Base-by-base conservation (phyloP, 2,797 vertebrate genomes). In the Centropyge bicolor region DNA sequence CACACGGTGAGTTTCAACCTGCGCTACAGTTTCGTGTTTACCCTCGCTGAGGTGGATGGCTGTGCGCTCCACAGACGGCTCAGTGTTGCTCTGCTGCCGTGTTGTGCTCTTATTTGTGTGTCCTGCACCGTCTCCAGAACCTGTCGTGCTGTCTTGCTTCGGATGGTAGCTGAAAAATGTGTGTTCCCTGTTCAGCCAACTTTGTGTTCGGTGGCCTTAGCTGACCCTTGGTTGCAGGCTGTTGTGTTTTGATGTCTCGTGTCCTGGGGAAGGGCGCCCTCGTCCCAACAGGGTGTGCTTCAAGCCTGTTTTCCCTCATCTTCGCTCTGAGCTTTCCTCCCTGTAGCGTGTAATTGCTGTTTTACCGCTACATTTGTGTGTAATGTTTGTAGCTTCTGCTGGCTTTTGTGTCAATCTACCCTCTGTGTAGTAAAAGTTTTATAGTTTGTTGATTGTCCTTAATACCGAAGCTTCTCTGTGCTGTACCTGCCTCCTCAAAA, bases 1-100 rank as follows among this genome's bases (percentile, higher is more conserved):
- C 98, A 99, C 92, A 99, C 98, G 96, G 98, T 99, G 92, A 97
- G 97, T 91, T 79, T 31, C 49, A 4, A 8, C 31, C 68, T 0
- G 22, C 0, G 43, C 48, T 60, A 0, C 45, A 6, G 55, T 62
- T 46, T 13, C 19, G 70, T 76, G 70, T 88, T 77, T 80, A 43
- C 74, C 45, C 56, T 70, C 46, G 80, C 81, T 83, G 85, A 24
- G 35, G 70, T 8, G 63, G 59, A 64, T 84, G 36, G 56, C 82
- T 65, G 69, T 40, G 54, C 0, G 22, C 54, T 61, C n/a, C 31
- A 0, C 70, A 56, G 35, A 38, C 5, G 2, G 48, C 2, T 78
- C 52, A 1, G 36, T 10, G 43, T 60, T 48, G 74, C 66, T 65
- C 66, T 41, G 59, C 10, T 61, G 61, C 74, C 9, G 13, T 17